Evolutionary conservation across 1,140 invertebrate species (phyloP), one percentile per base, ranked within the genome.

Genomic region (Drosophila lini): DNA sequence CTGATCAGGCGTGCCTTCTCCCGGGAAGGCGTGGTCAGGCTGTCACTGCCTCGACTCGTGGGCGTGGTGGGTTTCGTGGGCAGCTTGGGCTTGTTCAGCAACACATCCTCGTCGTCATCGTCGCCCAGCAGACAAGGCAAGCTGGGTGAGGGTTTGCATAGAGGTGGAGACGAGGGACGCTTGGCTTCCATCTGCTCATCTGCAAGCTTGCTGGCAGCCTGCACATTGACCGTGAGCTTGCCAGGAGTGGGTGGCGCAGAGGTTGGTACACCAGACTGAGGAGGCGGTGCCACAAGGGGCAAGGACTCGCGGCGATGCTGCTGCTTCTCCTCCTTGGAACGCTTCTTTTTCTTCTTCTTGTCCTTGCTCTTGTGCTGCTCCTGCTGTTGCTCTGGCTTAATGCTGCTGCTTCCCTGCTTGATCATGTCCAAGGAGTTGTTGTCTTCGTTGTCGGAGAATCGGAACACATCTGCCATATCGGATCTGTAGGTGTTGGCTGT

Each of bases 331-430:
- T 97, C 96, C 82, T 96, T 96, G 22, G 94, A 96, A 79, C 95
- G 96, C 82, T 97, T 97, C 53, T 96, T 94, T 81, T 97, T 97
- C 92, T 97, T 97, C 86, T 96, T 96, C 88, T 96, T 96, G 73
- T 96, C 96, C 78, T 95, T 95, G 19, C 93, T 93, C 67, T 96
- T 96, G 48, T 89, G 84, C 38, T 59, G 81, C 44, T 69, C 64
- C 47, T 65, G 71, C 31, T 40, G 25, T 5, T 73, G 63, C 16
- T 44, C 70, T 25, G 22, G 61, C 48, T 38, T 68, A 62, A 10
- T 45, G 62, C 15, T 41, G 44, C 25, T 86, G 58, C n/a, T 11
- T 0, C 61, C 36, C 25, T 60, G 52, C 31, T 76, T 65, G 19
- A 42, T 25, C 11, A 76, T 42, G 16, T 81, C 67, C 28, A 84